Conservation (phyloP, 2,888 invertebrate genomes). For the Drosophila anomalata region DNA sequence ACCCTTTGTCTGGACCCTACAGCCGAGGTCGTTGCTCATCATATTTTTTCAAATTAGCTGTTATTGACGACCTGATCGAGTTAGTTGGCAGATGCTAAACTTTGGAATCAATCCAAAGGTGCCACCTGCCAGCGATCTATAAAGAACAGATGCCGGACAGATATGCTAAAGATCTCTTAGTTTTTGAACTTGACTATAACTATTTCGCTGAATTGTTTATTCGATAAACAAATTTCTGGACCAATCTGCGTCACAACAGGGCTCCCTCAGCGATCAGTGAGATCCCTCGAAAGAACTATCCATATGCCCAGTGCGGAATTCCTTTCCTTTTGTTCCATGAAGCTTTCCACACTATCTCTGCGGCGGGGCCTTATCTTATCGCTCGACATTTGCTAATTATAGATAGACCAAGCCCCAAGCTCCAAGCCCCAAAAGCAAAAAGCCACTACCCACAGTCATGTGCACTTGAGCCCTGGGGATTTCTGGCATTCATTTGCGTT, state of each 20-base stretch:
- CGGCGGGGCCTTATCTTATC: constrained; percentile 63
- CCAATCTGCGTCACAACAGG: constrained; percentile 29
- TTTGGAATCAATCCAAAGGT: constrained; percentile 10
- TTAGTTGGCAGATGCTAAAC: constrained; percentile 5
- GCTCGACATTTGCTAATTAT: constrained; percentile 74
- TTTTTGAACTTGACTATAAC: constrained; percentile 32
- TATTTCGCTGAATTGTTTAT: constrained; percentile 51
- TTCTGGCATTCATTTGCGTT: constrained; percentile 37
- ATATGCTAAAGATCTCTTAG: constrained; percentile 4
- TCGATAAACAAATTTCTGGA: constrained; percentile 36
- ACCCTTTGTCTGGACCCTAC: constrained; percentile 34
- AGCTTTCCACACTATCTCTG: constrained; percentile 45
- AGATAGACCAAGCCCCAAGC: constrained; percentile 47
- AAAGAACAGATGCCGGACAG: constrained; percentile 15
- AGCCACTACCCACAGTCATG: constrained; percentile 53
- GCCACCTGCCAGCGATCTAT: constrained; percentile 14
- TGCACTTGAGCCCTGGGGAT: constrained; percentile 60
- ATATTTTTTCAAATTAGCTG: constrained; percentile 54
- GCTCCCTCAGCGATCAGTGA: no score
- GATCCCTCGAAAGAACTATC: constrained; percentile 10
- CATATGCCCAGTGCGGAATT: constrained; percentile 31
- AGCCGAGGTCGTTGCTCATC: constrained; percentile 53
- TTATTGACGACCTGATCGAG: constrained; percentile 58
- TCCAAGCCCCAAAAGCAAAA: constrained; percentile 19
- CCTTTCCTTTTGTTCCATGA: constrained; percentile 25